These are phyloP conservation scores for Molanna angustata DNA, from an alignment of 2,888 invertebrate species.

Conservation along the genomic window DNA sequence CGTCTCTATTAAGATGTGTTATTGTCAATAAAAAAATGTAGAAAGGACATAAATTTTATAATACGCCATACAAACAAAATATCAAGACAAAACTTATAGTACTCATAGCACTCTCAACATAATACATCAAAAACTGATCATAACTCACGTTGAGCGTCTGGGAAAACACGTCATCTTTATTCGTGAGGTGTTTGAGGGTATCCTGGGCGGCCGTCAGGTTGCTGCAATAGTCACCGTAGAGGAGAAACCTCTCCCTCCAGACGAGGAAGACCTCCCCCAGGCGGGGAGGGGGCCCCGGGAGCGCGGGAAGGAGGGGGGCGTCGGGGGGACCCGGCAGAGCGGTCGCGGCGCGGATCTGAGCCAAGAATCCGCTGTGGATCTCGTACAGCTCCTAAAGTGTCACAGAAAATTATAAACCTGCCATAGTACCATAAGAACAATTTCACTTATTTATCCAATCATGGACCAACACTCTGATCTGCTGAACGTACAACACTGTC, in stretches of 20 bases:
- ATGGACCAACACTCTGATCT: too few relatives aligned
- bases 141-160: slow-evolving; percentile 66
- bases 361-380: slow-evolving; percentile 81
- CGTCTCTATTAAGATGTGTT: too few relatives aligned
- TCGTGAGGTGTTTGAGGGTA: slow-evolving; percentile 70
- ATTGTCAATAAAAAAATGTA: too few relatives aligned
- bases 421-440: too few relatives aligned
- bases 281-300: slow-evolving; percentile 60
- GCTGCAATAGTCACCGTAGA: slow-evolving; percentile 96
- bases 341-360: slow-evolving; percentile 74
- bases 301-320: slow-evolving; percentile 67
- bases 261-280: slow-evolving; percentile 85
- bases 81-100: too few relatives aligned
- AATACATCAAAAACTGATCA: too few relatives aligned
- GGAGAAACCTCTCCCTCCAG: slow-evolving; percentile 85
- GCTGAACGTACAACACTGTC: too few relatives aligned
- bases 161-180: slow-evolving; percentile 62
- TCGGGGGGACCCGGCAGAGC: slow-evolving; percentile 48
- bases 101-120: too few relatives aligned
- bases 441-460: too few relatives aligned
- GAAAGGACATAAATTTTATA: too few relatives aligned
- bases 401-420: too few relatives aligned
- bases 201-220: slow-evolving; percentile 89
- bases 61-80: too few relatives aligned
- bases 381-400: slow-evolving; percentile 81